Evolutionary conservation across 2,888 invertebrate species (phyloP).

Genomic region (Caenorhabditis afra): DNA sequence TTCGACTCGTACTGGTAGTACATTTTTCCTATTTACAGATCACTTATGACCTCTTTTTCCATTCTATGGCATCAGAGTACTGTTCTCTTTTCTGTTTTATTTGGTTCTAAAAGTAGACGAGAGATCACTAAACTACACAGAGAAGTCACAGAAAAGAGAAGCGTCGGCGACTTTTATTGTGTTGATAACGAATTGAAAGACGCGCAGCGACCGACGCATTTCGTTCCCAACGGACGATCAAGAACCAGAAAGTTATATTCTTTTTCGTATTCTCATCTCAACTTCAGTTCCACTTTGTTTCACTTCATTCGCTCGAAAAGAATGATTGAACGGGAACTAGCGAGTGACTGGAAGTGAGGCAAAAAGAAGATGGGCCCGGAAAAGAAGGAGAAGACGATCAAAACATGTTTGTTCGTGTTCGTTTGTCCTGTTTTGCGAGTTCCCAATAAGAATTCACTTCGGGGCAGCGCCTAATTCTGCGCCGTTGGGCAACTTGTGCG

Average conservation of each 20-base stretch:
- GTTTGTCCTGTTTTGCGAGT: slow-evolving; percentile 20
- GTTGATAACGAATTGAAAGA: slow-evolving; percentile 23
- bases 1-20: not conserved
- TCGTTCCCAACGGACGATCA: slow-evolving; percentile 46
- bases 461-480: slow-evolving; percentile 18
- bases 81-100: slow-evolving; percentile 39
- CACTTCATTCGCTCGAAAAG: not conserved
- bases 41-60: slow-evolving; percentile 3
- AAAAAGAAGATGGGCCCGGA: slow-evolving; percentile 1
- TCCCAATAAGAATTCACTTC: slow-evolving; percentile 26
- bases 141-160: slow-evolving; percentile 6
- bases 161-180: slow-evolving; percentile 4
- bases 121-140: slow-evolving; percentile 16
- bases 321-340: not conserved
- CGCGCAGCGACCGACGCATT: slow-evolving; percentile 5
- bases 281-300: not conserved
- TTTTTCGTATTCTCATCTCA: not conserved
- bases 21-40: slow-evolving; percentile 9
- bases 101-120: slow-evolving; percentile 41
- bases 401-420: slow-evolving; percentile 30
- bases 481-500: not conserved
- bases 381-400: slow-evolving; percentile 7
- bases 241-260: slow-evolving; percentile 44
- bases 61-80: slow-evolving; percentile 15
- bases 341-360: not conserved